A percentile compares a stretch with the other conserved stretches of the same genome.
phyloP scores from a whole-genome alignment of 2,113 vertebrate genomes.

The Tympanuchus pallidicinctus region DNA sequence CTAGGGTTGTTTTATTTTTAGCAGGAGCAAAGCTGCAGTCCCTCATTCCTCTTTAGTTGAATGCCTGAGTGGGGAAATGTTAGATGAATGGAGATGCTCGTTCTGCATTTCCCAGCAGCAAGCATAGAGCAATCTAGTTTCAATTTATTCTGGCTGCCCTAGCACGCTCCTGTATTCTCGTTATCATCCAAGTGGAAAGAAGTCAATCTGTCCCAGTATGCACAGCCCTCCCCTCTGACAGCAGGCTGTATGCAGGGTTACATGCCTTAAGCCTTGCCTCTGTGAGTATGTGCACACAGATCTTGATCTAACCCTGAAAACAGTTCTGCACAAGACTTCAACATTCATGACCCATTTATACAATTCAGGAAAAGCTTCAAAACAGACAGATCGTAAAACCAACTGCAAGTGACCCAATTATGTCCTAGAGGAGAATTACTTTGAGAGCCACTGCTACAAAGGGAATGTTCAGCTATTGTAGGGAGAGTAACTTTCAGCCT shows the following conservation, averaged over 20 bases:
- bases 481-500: not conserved
- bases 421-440: not conserved
- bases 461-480: not conserved
- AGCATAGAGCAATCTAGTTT: not conserved
- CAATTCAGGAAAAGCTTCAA: not conserved
- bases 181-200: not conserved
- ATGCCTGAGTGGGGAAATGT: not conserved
- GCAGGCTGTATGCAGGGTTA: fast-evolving
- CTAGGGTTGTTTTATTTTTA: not conserved
- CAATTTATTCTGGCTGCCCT: not conserved
- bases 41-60: not conserved
- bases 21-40: not conserved
- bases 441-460: not conserved
- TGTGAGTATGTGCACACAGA: not conserved
- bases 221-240: not conserved
- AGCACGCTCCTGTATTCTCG: not conserved
- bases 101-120: not conserved
- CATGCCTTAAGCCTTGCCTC: not conserved
- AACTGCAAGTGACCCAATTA: not conserved
- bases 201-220: not conserved
- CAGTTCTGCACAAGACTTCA: not conserved
- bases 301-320: not conserved
- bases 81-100: not conserved
- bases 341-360: not conserved
- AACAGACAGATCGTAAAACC: constrained; percentile 1